Evolutionary conservation across 2,797 vertebrate genomes (phyloP).

Genomic region (Myoxocephalus aenaeus): DNA sequence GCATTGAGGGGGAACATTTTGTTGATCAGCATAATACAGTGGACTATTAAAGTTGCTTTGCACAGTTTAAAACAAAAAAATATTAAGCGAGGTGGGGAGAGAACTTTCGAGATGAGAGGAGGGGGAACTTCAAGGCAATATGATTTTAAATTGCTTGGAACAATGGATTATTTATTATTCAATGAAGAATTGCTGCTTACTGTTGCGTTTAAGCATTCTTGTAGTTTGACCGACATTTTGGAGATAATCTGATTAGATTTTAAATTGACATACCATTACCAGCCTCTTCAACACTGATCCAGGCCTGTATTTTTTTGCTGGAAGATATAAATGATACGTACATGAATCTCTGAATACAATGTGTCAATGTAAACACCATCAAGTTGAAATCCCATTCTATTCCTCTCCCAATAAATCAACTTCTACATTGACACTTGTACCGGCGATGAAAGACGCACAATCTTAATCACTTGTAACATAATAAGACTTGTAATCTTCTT

Average conservation of each 20-base stretch:
- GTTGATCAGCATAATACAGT: constrained; percentile 61
- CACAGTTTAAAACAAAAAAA: constrained; percentile 9
- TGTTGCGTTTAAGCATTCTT: background rate
- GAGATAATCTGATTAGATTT: background rate
- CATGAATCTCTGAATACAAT: background rate
- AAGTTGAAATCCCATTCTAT: background rate
- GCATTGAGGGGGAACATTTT: constrained; percentile 51
- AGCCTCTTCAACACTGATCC: background rate
- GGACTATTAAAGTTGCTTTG: constrained; percentile 56
- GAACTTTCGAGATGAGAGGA: constrained; percentile 5
- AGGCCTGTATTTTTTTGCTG: background rate
- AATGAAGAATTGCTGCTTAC: background rate
- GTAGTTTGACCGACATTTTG: background rate
- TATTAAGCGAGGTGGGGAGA: constrained; percentile 20
- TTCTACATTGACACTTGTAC: background rate
- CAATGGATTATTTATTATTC: constrained; percentile 18
- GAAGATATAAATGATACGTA: background rate
- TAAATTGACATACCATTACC: background rate
- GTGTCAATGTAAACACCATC: background rate
- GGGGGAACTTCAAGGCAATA: background rate
- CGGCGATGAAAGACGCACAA: background rate
- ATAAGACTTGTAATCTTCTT: background rate
- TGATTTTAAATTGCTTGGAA: constrained; percentile 11
- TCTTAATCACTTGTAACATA: background rate
- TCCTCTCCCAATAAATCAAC: background rate